Conservation (phyloP, 2,113 vertebrate genomes). For the Scomber japonicus region DNA sequence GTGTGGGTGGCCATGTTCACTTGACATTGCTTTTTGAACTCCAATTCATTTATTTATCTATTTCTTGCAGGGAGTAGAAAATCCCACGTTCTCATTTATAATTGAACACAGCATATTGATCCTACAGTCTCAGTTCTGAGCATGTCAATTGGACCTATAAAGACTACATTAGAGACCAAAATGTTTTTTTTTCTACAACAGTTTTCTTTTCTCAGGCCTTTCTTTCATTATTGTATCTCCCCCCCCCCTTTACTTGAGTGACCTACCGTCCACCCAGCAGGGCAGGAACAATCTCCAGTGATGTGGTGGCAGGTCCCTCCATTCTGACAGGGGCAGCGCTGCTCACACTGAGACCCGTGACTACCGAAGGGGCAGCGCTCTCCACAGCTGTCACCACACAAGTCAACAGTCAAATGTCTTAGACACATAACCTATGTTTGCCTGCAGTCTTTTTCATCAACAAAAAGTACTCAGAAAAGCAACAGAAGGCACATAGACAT, state of each 20-base stretch:
- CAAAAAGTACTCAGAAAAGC: conserved; percentile 17
- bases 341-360: conserved; percentile 95
- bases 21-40: conserved; percentile 1
- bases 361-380: conserved; percentile 95
- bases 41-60: background rate
- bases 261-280: conserved; percentile 94
- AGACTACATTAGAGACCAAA: conserved; percentile 16
- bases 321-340: conserved; percentile 97
- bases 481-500: background rate
- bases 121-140: conserved; percentile 16
- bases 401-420: conserved; percentile 38
- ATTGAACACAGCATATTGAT: conserved; percentile 48
- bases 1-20: conserved; percentile 11
- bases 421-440: conserved; percentile 16
- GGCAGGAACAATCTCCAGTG: conserved; percentile 96
- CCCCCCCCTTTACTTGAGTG: conserved; percentile 7
- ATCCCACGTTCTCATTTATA: conserved; percentile 31
- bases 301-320: conserved; percentile 96
- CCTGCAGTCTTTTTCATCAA: conserved; percentile 27
- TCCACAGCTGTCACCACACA: conserved; percentile 89
- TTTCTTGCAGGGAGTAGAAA: conserved; percentile 8
- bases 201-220: conserved; percentile 5
- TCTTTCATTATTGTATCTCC: background rate
- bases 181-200: conserved; percentile 3
- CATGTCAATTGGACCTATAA: conserved; percentile 5